Conservation (phyloP, 2,888 invertebrate genomes). For the Rhamnusium bicolor region DNA sequence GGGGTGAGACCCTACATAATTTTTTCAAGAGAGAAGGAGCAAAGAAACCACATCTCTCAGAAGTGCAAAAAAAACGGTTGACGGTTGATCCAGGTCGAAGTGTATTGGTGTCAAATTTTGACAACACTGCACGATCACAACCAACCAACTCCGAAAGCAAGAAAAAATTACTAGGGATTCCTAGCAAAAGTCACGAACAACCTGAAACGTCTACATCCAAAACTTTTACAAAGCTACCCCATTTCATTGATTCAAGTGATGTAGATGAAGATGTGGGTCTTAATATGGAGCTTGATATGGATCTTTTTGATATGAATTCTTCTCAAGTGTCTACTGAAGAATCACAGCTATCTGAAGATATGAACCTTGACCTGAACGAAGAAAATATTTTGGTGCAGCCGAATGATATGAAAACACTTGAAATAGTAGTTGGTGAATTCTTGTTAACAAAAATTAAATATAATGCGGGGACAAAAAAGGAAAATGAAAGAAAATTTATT, state of each 20-base stretch:
- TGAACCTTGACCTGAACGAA: too few species aligned
- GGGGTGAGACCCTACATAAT: background rate
- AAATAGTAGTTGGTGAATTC: background rate
- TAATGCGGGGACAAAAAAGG: background rate
- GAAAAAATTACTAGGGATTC: too few species aligned
- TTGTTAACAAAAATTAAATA: background rate
- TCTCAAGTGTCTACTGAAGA: background rate
- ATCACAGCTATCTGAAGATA: background rate
- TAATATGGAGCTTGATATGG: too few species aligned
- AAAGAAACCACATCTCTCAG: background rate
- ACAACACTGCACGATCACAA: background rate
- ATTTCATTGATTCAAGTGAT: background rate
- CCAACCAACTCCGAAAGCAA: too few species aligned
- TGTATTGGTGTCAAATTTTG: background rate
- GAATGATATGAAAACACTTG: background rate
- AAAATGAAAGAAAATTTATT: too few species aligned
- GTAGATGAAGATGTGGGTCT: background rate
- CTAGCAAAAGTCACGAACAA: background rate
- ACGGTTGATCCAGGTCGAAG: background rate
- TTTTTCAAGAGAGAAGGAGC: too few species aligned
- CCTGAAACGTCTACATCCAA: background rate
- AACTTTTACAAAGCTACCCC: background rate
- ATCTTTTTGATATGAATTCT: background rate
- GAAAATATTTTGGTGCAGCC: background rate
- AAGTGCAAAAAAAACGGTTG: background rate